Conservation (phyloP, 2,113 vertebrate species). For the Lasiurus borealis region DNA sequence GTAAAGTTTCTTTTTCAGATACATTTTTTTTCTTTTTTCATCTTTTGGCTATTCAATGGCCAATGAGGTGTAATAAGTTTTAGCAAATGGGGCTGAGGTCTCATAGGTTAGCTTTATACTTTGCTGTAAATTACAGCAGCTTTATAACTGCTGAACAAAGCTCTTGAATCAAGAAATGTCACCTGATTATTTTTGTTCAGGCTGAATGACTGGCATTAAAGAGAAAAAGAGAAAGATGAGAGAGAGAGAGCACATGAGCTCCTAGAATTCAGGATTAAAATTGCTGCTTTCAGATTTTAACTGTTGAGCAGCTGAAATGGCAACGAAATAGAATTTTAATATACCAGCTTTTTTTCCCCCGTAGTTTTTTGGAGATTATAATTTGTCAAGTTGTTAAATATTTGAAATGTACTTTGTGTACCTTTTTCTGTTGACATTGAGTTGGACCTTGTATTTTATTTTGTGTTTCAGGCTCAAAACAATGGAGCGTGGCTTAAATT, state of each 20-base stretch:
- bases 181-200: constrained; percentile 6
- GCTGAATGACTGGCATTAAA: constrained; percentile 22
- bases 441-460: constrained; percentile 39
- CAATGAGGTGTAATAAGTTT: constrained; percentile 76
- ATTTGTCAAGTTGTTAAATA: not conserved
- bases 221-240: not conserved
- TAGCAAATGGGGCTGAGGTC: constrained; percentile 59
- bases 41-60: constrained; percentile 61
- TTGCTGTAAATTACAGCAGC: constrained; percentile 56
- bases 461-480: constrained; percentile 2
- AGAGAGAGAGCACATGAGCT: not conserved
- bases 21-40: constrained; percentile 64
- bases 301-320: not conserved
- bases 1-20: constrained; percentile 37
- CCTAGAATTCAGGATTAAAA: constrained; percentile 65
- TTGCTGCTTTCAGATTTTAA: constrained; percentile 61
- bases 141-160: constrained; percentile 58
- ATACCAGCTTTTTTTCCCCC: not conserved
- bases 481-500: not conserved
- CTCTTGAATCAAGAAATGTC: constrained; percentile 72
- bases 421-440: not conserved
- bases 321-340: not conserved
- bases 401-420: not conserved
- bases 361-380: constrained; percentile 5
- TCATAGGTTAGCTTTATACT: constrained; percentile 72